Percentiles rank a stretch among this genome's conserved stretches.
phyloP scores from a whole-genome alignment of 2,888 invertebrate species.

The Deilephila elpenor region DNA sequence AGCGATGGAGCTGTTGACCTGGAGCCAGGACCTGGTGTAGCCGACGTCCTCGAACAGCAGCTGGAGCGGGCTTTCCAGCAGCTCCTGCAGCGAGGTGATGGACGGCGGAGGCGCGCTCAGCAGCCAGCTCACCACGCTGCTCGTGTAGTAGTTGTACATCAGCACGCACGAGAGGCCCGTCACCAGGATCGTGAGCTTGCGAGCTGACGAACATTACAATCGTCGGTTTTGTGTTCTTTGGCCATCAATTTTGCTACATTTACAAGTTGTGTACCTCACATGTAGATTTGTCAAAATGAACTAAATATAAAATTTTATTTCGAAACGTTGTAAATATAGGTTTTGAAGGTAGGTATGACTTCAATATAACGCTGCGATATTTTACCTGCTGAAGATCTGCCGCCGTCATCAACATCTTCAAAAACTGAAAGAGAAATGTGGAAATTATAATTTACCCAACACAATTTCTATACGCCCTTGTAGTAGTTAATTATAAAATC shows the following conservation, averaged over 20 bases:
- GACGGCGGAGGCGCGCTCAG: constrained; percentile 79
- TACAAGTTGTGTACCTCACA: too few relatives aligned
- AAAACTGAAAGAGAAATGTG: constrained; percentile 60
- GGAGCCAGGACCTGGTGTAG: constrained; percentile 74
- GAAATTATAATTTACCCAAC: too few relatives aligned
- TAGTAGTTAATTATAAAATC: too few relatives aligned
- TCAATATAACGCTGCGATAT: background rate
- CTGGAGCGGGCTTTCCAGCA: constrained; percentile 78
- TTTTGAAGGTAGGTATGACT: background rate
- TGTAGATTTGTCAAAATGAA: too few relatives aligned
- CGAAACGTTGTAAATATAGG: background rate
- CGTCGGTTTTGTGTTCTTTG: background rate
- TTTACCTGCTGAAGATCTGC: constrained; percentile 59
- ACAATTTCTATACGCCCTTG: too few relatives aligned
- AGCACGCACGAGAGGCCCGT: constrained; percentile 72
- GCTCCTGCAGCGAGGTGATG: constrained; percentile 77
- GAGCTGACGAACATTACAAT: constrained; percentile 51
- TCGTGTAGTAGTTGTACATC: constrained; percentile 85
- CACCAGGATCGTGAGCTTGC: constrained; percentile 64
- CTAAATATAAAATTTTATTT: too few relatives aligned
- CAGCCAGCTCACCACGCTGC: constrained; percentile 84
- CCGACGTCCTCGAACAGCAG: constrained; percentile 79
- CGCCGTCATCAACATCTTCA: constrained; percentile 56
- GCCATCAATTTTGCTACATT: too few relatives aligned
- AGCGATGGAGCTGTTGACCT: constrained; percentile 46